Evolutionary conservation across 2,888 invertebrate genomes (phyloP).

Genomic region (Ephialtes manifestator): DNA sequence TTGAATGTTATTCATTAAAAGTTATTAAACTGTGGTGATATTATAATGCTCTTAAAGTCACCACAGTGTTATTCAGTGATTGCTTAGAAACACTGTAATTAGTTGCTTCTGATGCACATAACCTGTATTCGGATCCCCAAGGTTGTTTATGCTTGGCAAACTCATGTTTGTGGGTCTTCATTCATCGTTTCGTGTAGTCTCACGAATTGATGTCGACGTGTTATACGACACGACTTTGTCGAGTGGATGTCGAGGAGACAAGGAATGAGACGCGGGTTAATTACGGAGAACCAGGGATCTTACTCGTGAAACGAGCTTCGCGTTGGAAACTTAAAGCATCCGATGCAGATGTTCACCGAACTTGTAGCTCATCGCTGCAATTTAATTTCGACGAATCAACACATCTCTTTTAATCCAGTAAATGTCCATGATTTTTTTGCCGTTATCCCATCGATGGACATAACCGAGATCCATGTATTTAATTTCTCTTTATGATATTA

Average conservation of each 20-base stretch:
- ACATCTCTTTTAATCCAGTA: not conserved
- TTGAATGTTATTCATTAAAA: not conserved
- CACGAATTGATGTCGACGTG: slow-evolving; percentile 15
- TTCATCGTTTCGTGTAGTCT: slow-evolving; percentile 31
- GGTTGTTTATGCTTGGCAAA: slow-evolving; percentile 1
- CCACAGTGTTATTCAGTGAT: not conserved
- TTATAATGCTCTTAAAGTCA: not conserved
- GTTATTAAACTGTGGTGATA: not conserved
- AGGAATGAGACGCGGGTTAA: slow-evolving; percentile 33
- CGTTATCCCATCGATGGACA: not conserved
- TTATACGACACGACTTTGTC: slow-evolving; percentile 23
- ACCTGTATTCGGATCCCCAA: slow-evolving; percentile 4
- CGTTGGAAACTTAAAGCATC: slow-evolving; percentile 16
- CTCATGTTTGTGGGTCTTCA: slow-evolving; percentile 3
- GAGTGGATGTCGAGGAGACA: slow-evolving; percentile 15
- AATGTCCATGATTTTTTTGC: not conserved
- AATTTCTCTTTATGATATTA: not conserved
- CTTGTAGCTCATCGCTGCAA: not conserved
- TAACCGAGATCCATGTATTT: not conserved
- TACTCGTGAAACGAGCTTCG: slow-evolving; percentile 5
- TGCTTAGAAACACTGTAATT: slow-evolving; percentile 1
- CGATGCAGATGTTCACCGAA: slow-evolving; percentile 11
- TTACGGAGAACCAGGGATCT: slow-evolving; percentile 12
- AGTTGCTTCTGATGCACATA: not conserved
- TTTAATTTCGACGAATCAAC: not conserved